These are phyloP conservation scores for Turnix velox DNA, from an alignment of 2,113 vertebrate genomes.

Conservation along the genomic window DNA sequence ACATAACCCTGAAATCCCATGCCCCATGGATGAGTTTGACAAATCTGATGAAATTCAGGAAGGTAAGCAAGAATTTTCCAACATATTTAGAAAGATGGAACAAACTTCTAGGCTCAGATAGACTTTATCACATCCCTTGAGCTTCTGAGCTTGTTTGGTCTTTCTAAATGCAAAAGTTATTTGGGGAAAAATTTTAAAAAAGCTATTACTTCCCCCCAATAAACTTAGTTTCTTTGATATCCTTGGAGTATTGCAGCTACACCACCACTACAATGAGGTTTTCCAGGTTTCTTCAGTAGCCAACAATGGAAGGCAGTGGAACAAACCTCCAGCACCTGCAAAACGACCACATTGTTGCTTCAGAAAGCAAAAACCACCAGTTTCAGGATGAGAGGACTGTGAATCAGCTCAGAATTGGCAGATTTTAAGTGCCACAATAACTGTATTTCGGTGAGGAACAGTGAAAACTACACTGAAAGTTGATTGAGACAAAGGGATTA, in stretches of 20 bases:
- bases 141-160: neutral
- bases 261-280: neutral
- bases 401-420: conserved; percentile 34
- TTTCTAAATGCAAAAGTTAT: neutral
- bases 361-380: conserved; percentile 18
- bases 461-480: neutral
- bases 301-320: neutral
- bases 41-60: neutral
- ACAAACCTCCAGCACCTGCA: conserved; percentile 52
- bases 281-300: neutral
- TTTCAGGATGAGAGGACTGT: neutral
- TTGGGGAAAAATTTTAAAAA: no score
- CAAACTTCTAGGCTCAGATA: neutral
- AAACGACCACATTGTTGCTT: conserved; percentile 9
- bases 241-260: neutral
- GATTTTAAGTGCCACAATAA: conserved; percentile 16
- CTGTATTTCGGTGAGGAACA: neutral
- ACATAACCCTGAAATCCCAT: neutral
- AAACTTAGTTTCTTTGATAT: neutral
- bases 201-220: neutral
- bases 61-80: neutral
- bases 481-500: conserved; percentile 26
- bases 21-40: neutral
- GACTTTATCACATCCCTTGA: neutral
- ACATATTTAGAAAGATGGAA: neutral